These are phyloP conservation scores for Abrostola tripartita DNA, from an alignment of 2,888 invertebrate species.

Conservation along the genomic window DNA sequence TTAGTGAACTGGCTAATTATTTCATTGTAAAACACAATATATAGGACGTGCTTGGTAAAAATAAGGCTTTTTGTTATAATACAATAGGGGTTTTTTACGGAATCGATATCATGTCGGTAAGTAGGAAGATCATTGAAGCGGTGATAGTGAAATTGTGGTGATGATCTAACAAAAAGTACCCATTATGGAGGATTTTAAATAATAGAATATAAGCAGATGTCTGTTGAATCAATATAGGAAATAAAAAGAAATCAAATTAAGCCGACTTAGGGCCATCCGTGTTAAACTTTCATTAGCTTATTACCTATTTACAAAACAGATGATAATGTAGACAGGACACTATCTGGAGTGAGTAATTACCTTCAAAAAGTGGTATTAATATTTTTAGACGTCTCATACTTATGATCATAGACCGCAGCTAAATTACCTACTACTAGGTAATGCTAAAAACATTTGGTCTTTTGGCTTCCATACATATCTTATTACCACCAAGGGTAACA, in stretches of 20 bases:
- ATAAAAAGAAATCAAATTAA: slow-evolving; percentile 1
- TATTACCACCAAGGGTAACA: too few species aligned
- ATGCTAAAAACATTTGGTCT: too few species aligned
- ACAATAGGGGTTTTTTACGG: slow-evolving; percentile 79
- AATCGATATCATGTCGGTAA: slow-evolving; percentile 79
- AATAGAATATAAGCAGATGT: slow-evolving; percentile 39
- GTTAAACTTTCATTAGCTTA: too few species aligned
- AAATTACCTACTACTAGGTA: too few species aligned
- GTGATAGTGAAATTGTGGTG: slow-evolving; percentile 40
- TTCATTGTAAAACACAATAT: slow-evolving; percentile 81
- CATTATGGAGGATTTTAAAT: slow-evolving; percentile 28
- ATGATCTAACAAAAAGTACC: slow-evolving; percentile 41
- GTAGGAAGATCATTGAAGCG: slow-evolving; percentile 73
- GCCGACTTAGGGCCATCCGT: neutral
- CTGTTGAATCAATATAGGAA: slow-evolving; percentile 3
- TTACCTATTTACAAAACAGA: too few species aligned
- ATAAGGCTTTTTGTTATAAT: slow-evolving; percentile 80
- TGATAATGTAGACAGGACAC: too few species aligned
- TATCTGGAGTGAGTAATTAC: too few species aligned
- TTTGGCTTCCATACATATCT: too few species aligned
- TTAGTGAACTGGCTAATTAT: slow-evolving; percentile 85
- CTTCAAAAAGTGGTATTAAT: too few species aligned
- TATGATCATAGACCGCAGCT: too few species aligned
- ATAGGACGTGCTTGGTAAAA: slow-evolving; percentile 82
- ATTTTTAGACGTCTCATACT: too few species aligned